Evolutionary conservation across 2,113 vertebrate species (phyloP).

Genomic region (Irena cyanogastra): DNA sequence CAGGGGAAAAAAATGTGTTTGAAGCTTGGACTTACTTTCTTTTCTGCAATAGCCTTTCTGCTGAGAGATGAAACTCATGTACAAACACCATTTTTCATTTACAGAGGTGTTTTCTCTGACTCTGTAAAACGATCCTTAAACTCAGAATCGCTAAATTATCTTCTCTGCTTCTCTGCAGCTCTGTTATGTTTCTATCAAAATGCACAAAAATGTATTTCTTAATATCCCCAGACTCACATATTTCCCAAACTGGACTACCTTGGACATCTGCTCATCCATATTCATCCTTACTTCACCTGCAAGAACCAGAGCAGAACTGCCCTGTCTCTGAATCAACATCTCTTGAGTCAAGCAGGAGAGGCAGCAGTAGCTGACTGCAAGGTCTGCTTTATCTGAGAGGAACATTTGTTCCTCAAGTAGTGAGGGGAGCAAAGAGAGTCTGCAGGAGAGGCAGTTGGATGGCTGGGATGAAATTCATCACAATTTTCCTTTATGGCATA

Average conservation of each 20-base stretch:
- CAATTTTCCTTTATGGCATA: background rate
- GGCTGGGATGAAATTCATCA: background rate
- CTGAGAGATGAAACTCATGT: background rate
- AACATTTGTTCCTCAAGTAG: background rate
- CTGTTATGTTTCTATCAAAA: background rate
- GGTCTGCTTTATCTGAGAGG: background rate
- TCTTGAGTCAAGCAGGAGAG: background rate
- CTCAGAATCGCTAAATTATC: slow-evolving; percentile 1
- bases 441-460: background rate
- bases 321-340: background rate
- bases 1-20: background rate
- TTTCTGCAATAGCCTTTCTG: background rate
- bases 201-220: slow-evolving; percentile 28
- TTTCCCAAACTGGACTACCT: background rate
- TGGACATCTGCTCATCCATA: slow-evolving; percentile 14
- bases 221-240: slow-evolving; percentile 23
- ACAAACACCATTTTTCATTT: slow-evolving; percentile 17
- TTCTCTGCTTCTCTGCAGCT: background rate
- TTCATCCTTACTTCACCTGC: slow-evolving; percentile 18
- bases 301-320: background rate
- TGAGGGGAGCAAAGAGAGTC: background rate
- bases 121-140: background rate
- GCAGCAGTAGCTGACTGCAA: background rate
- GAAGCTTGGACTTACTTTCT: background rate
- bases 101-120: background rate